phyloP scores from a whole-genome alignment of 2,113 vertebrate genomes.

The Stegostoma tigrinum region DNA sequence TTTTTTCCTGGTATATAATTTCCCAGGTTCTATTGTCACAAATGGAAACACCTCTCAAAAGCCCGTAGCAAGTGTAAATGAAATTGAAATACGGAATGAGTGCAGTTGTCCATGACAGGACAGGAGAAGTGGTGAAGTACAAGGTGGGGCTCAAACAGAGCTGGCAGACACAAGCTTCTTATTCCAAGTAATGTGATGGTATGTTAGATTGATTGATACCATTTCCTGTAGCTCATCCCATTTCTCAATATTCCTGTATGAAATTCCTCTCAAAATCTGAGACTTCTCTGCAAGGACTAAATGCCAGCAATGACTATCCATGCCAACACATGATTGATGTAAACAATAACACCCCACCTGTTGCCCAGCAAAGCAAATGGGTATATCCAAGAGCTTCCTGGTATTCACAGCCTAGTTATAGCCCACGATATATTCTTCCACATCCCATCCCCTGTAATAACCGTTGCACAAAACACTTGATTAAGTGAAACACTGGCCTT shows the following conservation, averaged over 20 bases:
- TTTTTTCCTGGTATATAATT: not conserved
- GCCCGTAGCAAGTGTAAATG: not conserved
- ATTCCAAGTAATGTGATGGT: not conserved
- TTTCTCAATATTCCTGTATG: not conserved
- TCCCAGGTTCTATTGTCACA: not conserved
- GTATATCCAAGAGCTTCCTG: not conserved
- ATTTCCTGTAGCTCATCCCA: not conserved
- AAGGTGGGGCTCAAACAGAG: not conserved
- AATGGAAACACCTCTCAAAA: not conserved
- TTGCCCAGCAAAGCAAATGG: not conserved
- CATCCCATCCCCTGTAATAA: not conserved
- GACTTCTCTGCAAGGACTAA: not conserved
- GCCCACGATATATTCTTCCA: not conserved
- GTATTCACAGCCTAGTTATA: not conserved
- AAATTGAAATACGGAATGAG: not conserved
- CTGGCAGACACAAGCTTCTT: not conserved
- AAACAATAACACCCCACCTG: not conserved
- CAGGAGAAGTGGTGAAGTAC: not conserved
- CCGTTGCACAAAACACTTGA: not conserved
- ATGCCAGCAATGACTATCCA: not conserved
- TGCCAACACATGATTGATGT: not conserved
- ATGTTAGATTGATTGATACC: not conserved
- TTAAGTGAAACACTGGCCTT: slow-evolving; percentile 62
- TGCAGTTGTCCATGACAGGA: not conserved
- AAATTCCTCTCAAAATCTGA: not conserved